phyloP scores from a whole-genome alignment of 2,888 invertebrate genomes.

The Drosophila suboccidentalis region DNA sequence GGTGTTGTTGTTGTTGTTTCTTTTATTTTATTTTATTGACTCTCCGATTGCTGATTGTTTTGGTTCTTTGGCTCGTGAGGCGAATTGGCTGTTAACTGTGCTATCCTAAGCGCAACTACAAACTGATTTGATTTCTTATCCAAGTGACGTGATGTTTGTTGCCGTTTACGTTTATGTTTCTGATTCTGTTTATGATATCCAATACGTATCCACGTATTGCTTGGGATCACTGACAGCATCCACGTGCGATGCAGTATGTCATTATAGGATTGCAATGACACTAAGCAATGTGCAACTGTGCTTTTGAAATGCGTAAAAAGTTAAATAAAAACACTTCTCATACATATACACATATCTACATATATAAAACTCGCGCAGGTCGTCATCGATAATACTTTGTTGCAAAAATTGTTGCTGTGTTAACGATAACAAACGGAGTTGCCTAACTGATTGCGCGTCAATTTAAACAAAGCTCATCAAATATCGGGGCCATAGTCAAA shows the following conservation, averaged over 20 bases:
- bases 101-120: constrained; percentile 11
- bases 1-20: constrained; percentile 9
- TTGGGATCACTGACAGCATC: constrained; percentile 40
- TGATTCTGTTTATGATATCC: constrained; percentile 41
- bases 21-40: constrained; percentile 11
- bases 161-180: constrained; percentile 17
- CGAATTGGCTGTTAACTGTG: constrained; percentile 18
- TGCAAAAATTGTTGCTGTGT: constrained; percentile 19
- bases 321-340: constrained; percentile 69
- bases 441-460: not conserved
- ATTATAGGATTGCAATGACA: constrained; percentile 27
- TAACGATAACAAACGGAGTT: constrained; percentile 25
- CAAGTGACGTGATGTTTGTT: constrained; percentile 35
- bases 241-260: constrained; percentile 22
- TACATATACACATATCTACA: constrained; percentile 40
- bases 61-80: not conserved
- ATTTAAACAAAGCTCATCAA: constrained; percentile 3
- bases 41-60: constrained; percentile 10
- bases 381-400: constrained; percentile 66
- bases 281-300: constrained; percentile 7
- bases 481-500: not conserved
- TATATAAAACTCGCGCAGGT: constrained; percentile 45
- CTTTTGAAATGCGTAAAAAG: constrained; percentile 43
- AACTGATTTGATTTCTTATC: constrained; percentile 58
- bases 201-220: constrained; percentile 53